A percentile compares a stretch with the other conserved stretches of the same genome.
These are phyloP conservation scores for Todus mexicanus DNA, from an alignment of 2,797 vertebrate species.

Conservation along the genomic window DNA sequence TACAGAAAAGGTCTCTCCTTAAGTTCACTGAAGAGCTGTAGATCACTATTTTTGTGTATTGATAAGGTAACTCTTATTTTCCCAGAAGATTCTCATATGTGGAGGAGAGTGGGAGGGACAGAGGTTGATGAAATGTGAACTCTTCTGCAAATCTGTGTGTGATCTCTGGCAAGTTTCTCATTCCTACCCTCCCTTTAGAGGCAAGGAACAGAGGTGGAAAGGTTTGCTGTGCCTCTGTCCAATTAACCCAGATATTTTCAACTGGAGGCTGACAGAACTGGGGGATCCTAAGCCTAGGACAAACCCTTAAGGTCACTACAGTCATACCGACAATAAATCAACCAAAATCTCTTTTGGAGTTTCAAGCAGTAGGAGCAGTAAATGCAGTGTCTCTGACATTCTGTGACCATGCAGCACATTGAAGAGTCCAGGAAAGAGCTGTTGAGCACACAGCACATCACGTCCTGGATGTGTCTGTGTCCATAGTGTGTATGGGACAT, in stretches of 20 bases:
- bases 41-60: background rate
- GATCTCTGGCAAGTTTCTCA: background rate
- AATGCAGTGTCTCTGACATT: background rate
- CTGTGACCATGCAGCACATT: accelerated
- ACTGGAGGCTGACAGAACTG: background rate
- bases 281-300: background rate
- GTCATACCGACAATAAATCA: background rate
- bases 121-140: background rate
- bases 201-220: background rate
- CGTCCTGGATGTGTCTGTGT: background rate
- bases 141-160: background rate
- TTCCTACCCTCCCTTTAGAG: background rate
- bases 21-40: background rate
- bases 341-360: accelerated
- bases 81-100: background rate
- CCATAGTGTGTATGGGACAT: background rate
- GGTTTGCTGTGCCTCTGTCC: background rate
- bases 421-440: background rate
- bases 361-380: background rate
- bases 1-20: background rate
- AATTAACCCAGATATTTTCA: background rate
- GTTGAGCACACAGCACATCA: background rate
- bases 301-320: background rate
- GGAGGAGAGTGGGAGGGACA: background rate
- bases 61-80: background rate